Percentiles rank a stretch among this genome's conserved stretches.
phyloP scores from a whole-genome alignment of 2,888 invertebrate species.

The Agriopis leucophaearia region DNA sequence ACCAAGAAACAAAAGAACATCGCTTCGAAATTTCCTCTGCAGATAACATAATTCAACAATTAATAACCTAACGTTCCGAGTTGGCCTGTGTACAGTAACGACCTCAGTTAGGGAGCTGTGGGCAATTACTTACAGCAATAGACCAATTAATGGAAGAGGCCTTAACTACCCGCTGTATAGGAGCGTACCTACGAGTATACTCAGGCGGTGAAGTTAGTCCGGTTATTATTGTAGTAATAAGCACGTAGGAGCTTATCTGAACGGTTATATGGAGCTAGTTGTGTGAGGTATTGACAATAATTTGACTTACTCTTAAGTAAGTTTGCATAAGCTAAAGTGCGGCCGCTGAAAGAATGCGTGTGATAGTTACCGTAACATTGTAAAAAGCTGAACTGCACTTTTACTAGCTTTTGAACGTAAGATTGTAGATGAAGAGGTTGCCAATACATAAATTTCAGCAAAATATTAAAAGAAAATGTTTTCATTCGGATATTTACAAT shows the following conservation, averaged over 20 bases:
- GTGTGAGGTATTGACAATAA: background rate
- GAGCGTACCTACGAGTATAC: slow-evolving; percentile 36
- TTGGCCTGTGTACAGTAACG: slow-evolving; percentile 57
- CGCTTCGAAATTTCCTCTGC: slow-evolving; percentile 24
- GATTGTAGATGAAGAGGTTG: too few species aligned
- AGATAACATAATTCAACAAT: slow-evolving; percentile 53
- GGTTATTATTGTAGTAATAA: slow-evolving; percentile 33
- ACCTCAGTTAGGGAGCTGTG: slow-evolving; percentile 59
- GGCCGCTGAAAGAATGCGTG: too few species aligned
- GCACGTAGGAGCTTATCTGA: slow-evolving; percentile 29
- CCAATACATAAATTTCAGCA: too few species aligned
- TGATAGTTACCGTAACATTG: too few species aligned
- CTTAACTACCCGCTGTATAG: slow-evolving; percentile 56
- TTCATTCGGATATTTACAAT: too few species aligned
- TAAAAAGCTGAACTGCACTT: too few species aligned
- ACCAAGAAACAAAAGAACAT: slow-evolving; percentile 5
- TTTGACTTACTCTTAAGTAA: background rate
- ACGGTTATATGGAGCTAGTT: background rate
- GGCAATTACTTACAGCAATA: slow-evolving; percentile 67
- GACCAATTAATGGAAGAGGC: slow-evolving; percentile 63
- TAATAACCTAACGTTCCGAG: slow-evolving; percentile 59
- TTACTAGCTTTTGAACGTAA: too few species aligned
- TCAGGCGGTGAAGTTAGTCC: slow-evolving; percentile 27
- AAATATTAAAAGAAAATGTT: too few species aligned
- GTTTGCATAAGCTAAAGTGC: background rate